Evolutionary conservation across 2,113 vertebrate species (phyloP).

Genomic region (Tachuris rubrigastra): DNA sequence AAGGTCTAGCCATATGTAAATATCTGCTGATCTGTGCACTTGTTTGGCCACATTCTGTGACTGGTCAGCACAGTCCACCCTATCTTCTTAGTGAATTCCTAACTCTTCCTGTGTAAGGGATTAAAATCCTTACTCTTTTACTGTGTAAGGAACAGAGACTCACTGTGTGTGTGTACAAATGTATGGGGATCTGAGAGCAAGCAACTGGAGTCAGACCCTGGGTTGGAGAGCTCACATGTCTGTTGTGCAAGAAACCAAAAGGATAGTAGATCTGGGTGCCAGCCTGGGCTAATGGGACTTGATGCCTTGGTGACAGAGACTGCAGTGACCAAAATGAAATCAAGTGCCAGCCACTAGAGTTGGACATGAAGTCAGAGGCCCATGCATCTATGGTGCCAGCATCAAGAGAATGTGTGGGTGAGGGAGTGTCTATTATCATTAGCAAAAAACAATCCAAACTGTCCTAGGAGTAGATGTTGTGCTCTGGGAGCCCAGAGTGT

Average conservation of each 20-base stretch:
- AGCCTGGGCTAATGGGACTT: background rate
- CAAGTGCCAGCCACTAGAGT: background rate
- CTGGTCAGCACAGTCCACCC: background rate
- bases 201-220: background rate
- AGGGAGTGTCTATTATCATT: background rate
- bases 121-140: background rate
- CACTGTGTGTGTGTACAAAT: too few species aligned
- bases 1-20: background rate
- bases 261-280: background rate
- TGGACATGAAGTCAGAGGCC: background rate
- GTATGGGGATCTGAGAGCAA: background rate
- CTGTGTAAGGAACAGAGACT: background rate
- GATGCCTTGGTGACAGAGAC: background rate
- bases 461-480: background rate
- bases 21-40: background rate
- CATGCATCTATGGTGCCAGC: background rate
- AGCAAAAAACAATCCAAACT: background rate
- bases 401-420: background rate
- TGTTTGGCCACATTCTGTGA: background rate
- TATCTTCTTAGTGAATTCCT: background rate
- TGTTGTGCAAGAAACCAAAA: background rate
- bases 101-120: background rate
- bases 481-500: background rate
- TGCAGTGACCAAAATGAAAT: background rate
- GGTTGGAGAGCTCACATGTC: fast-evolving